Conservation (phyloP, 1,140 invertebrate genomes). For the Drosophila dunni region DNA sequence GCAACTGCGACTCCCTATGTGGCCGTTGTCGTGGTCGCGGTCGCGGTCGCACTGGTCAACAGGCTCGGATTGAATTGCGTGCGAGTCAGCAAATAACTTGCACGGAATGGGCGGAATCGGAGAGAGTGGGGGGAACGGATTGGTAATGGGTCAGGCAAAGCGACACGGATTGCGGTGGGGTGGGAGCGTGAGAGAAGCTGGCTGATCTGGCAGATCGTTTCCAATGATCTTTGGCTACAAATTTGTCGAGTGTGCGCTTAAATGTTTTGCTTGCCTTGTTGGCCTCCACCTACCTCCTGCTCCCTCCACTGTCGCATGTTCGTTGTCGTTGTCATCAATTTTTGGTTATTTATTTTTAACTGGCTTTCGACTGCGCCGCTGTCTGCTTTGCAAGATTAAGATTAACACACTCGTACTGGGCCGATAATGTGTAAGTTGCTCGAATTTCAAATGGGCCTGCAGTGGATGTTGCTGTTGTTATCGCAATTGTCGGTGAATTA, state of each 20-base stretch:
- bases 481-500: slow-evolving; percentile 38
- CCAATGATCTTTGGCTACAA: slow-evolving; percentile 66
- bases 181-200: not conserved
- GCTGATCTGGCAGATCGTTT: slow-evolving; percentile 40
- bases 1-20: slow-evolving; percentile 52
- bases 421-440: slow-evolving; percentile 61
- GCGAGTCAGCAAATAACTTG: slow-evolving; percentile 71
- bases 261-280: slow-evolving; percentile 66
- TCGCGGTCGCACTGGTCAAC: slow-evolving; percentile 7
- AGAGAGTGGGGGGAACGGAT: not conserved
- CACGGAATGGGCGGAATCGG: no score
- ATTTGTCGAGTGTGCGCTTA: slow-evolving; percentile 82
- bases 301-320: not conserved
- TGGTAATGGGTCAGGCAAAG: slow-evolving; percentile 3
- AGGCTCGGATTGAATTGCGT: slow-evolving; percentile 38
- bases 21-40: slow-evolving; percentile 28
- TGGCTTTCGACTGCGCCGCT: slow-evolving; percentile 47
- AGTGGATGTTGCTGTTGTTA: slow-evolving; percentile 26
- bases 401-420: slow-evolving; percentile 50
- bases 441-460: slow-evolving; percentile 57
- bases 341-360: slow-evolving; percentile 37
- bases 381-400: slow-evolving; percentile 63
- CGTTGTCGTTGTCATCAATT: slow-evolving; percentile 66
- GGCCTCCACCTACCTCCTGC: no score
- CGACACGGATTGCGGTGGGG: not conserved